Evolutionary conservation across 2,113 vertebrate species (phyloP).

Genomic region (Otocyon megalotis): DNA sequence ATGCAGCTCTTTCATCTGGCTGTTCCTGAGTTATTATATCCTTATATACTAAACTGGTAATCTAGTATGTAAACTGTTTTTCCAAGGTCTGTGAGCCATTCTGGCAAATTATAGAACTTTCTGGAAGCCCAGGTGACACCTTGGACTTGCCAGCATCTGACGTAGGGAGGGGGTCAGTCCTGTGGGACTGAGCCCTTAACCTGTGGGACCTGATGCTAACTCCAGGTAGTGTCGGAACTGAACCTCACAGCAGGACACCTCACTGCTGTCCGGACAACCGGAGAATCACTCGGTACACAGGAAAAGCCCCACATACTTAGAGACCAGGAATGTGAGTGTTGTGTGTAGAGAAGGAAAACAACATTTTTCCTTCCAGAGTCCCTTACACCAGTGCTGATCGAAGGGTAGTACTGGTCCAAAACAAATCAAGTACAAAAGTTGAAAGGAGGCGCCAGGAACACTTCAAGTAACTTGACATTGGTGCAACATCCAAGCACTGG

Average conservation of each 20-base stretch:
- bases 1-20: not conserved
- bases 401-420: not conserved
- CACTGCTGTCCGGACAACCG: not conserved
- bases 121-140: not conserved
- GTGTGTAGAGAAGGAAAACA: not conserved
- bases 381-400: not conserved
- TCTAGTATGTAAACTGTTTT: not conserved
- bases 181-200: not conserved
- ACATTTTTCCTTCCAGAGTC: not conserved
- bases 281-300: not conserved
- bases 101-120: not conserved
- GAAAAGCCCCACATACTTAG: not conserved
- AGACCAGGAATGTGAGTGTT: not conserved
- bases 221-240: not conserved
- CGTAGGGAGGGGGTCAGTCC: not conserved
- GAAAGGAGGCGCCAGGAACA: not conserved
- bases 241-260: not conserved
- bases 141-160: not conserved
- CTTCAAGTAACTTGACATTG: not conserved
- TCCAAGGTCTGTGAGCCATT: not conserved
- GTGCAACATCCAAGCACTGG: not conserved
- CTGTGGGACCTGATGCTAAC: not conserved
- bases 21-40: not conserved
- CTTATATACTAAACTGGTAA: not conserved
- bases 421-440: not conserved